Evolutionary conservation across 2,113 vertebrate species (phyloP), one percentile per base, ranked within the genome.

Genomic region (Murina feae): DNA sequence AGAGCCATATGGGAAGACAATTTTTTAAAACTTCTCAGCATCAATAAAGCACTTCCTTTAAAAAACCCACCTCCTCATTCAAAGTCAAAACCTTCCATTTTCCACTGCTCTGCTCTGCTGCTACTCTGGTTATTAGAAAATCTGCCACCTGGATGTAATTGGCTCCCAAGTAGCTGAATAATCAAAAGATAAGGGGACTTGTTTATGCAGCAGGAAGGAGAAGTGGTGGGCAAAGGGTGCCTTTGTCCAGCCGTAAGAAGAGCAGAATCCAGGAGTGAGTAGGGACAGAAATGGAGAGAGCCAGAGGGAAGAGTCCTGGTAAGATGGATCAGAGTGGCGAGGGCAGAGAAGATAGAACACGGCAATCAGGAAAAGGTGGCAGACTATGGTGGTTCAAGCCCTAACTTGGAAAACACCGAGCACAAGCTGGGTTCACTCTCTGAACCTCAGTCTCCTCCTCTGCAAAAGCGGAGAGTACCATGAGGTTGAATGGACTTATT

Each of bases 51-150:
- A 72, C 30, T 87, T 78, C 85, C 7, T 69, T 80, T 47, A 35
- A 83, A 89, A 89, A 74, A 37, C 47, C 88, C 79, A 49, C 72
- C 66, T 96, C 53, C 79, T 76, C 69, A 68, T 51, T 80, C 80
- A 35, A 79, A 90, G 86, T 78, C 63, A 91, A 86, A 96, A 63
- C 65, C 68, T 66, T 44, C 86, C 39, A 51, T 95, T 96, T 95
- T 89, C 86, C 86, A 93, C 86, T 0, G 1, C 69, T 83, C 84
- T 17, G 5, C 95, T 75, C 94, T 74, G 49, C 86, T 63, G 82
- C 89, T 74, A 72, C 86, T 88, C 51, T 2, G 1, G 80, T 39
- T 95, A 69, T n/a, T n/a, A 6, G 69, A 87, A 96, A 79, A 44
- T 53, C 93, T 93, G 12, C 30, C 1, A 1, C 82, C 83, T 63